Percentiles rank a stretch among this genome's conserved stretches.
Evolutionary conservation across 1,140 invertebrate species (phyloP).

Genomic region (Penaeus indicus): DNA sequence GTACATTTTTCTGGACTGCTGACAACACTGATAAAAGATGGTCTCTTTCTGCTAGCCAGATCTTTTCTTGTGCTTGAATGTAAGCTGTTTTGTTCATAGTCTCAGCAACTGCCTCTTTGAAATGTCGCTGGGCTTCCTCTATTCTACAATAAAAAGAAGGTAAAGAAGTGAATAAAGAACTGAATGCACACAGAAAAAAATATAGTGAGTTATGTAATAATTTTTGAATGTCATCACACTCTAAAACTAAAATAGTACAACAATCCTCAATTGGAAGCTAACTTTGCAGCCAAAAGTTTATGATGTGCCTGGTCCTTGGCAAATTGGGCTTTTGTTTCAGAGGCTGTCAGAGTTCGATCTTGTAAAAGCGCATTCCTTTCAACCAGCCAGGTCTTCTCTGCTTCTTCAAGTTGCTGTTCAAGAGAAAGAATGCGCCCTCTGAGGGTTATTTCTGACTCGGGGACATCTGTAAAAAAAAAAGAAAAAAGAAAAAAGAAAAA

Average conservation of each 20-base stretch:
- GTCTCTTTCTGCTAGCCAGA: constrained; percentile 49
- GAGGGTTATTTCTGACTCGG: constrained; percentile 26
- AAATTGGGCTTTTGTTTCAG: constrained; percentile 32
- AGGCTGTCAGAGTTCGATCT: constrained; percentile 39
- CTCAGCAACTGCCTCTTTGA: constrained; percentile 6
- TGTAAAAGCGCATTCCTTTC: constrained; percentile 45
- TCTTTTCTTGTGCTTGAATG: constrained; percentile 38
- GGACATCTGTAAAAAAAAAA: constrained; percentile 8
- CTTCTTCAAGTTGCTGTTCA: constrained; percentile 37
- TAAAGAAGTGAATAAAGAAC: background rate
- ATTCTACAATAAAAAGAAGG: constrained; percentile 2
- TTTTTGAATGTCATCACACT: too few species aligned
- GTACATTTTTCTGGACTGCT: constrained; percentile 38
- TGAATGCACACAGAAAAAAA: background rate
- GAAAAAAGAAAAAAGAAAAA: background rate
- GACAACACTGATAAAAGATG: constrained; percentile 49
- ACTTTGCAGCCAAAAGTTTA: constrained; percentile 40
- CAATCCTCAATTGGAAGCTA: background rate
- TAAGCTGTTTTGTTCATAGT: constrained; percentile 7
- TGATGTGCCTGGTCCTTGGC: constrained; percentile 52
- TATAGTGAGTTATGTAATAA: background rate
- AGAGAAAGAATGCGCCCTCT: constrained; percentile 21
- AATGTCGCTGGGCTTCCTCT: background rate
- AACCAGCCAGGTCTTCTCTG: constrained; percentile 35
- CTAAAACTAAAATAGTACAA: background rate